Evolutionary conservation across 1,140 invertebrate genomes (phyloP).

Genomic region (Hermetia illucens): DNA sequence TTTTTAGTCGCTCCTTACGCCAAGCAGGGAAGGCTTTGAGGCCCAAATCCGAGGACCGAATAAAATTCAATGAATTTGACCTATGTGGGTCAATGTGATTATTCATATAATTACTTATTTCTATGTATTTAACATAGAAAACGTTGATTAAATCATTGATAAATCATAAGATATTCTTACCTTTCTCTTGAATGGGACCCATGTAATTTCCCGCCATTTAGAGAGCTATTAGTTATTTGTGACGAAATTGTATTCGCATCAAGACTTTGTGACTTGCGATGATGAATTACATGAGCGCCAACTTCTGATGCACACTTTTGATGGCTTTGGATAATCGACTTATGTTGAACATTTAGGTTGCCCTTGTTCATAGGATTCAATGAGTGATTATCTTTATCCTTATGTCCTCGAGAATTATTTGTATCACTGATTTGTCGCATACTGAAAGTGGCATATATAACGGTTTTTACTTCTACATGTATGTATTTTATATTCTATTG

Average conservation of each 20-base stretch:
- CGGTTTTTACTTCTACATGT: neutral
- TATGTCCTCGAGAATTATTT: neutral
- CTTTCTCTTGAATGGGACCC: too few species aligned
- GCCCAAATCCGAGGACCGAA: too few species aligned
- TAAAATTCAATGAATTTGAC: too few species aligned
- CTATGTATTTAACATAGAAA: too few species aligned
- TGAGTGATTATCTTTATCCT: neutral
- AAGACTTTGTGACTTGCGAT: conserved; percentile 66
- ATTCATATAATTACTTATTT: conserved; percentile 16
- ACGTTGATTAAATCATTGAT: too few species aligned
- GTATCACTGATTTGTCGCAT: neutral
- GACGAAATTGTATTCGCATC: conserved; percentile 42
- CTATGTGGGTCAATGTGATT: neutral
- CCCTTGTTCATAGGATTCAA: neutral
- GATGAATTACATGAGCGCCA: conserved; percentile 40
- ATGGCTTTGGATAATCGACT: too few species aligned
- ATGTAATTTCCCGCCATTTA: conserved; percentile 3
- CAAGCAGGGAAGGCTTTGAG: too few species aligned
- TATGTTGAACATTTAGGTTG: conserved; percentile 18
- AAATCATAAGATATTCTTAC: too few species aligned
- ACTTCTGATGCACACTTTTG: too few species aligned
- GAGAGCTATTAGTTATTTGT: conserved; percentile 8
- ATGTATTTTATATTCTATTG: neutral
- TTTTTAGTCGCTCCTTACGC: too few species aligned
- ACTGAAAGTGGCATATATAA: neutral